A percentile compares a stretch with the other conserved stretches of the same genome.
Evolutionary conservation across 2,888 invertebrate species (phyloP).

Genomic region (Torymus auratus): DNA sequence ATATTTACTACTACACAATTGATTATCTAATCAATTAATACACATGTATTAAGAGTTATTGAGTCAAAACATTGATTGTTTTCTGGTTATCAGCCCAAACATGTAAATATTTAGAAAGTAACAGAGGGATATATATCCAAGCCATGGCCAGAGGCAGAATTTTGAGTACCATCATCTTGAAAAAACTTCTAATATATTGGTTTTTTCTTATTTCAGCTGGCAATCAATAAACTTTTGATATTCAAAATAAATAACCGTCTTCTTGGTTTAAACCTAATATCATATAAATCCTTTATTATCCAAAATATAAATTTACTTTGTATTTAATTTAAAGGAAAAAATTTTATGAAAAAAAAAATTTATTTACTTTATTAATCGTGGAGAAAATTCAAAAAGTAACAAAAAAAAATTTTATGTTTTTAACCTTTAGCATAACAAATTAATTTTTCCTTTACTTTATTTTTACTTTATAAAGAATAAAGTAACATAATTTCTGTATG

Average conservation of each 20-base stretch:
- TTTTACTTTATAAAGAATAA: too few relatives aligned
- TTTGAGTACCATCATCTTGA: constrained; percentile 20
- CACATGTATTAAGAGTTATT: constrained; percentile 11
- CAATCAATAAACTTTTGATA: constrained; percentile 61
- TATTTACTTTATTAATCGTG: too few relatives aligned
- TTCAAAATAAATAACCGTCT: not conserved
- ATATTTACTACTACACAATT: constrained; percentile 68
- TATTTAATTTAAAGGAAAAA: too few relatives aligned
- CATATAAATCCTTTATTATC: too few relatives aligned
- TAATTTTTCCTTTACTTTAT: too few relatives aligned
- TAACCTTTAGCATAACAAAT: too few relatives aligned
- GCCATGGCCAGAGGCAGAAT: constrained; percentile 61
- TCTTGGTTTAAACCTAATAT: not conserved
- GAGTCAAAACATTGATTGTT: constrained; percentile 50
- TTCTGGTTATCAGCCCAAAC: constrained; percentile 24
- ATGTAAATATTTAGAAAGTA: constrained; percentile 55
- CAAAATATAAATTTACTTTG: too few relatives aligned
- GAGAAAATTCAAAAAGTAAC: too few relatives aligned
- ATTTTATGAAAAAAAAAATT: too few relatives aligned
- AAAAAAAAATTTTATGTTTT: too few relatives aligned
- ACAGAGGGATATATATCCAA: constrained; percentile 42
- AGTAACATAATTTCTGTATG: too few relatives aligned
- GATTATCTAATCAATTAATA: not conserved
- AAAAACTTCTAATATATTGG: constrained; percentile 59
- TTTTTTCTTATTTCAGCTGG: constrained; percentile 66